Evolutionary conservation across 2,113 vertebrate genomes (phyloP).

Genomic region (Anser brachyrhynchus): DNA sequence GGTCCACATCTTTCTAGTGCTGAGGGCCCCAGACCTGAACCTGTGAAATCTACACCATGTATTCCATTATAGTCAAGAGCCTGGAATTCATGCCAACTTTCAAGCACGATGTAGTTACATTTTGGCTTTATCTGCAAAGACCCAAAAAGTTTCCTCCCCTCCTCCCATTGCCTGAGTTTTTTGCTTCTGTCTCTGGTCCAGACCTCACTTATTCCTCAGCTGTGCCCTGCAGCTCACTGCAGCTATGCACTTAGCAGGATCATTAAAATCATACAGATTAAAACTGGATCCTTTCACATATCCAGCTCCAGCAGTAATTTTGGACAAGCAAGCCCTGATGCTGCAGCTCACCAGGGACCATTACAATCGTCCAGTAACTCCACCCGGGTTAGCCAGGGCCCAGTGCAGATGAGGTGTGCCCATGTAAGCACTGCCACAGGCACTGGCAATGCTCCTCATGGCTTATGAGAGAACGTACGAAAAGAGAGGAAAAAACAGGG

Average conservation of each 20-base stretch:
- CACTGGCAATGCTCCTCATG: neutral
- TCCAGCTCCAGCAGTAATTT: neutral
- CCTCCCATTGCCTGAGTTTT: neutral
- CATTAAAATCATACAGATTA: neutral
- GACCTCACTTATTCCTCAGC: neutral
- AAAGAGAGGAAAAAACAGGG: neutral
- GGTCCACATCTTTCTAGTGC: too few relatives aligned
- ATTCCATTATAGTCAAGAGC: neutral
- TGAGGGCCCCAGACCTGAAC: too few relatives aligned
- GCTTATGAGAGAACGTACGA: neutral
- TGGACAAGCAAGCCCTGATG: neutral
- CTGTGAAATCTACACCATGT: neutral
- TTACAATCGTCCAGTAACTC: neutral
- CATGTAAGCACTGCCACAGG: fast-evolving
- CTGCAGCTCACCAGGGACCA: neutral
- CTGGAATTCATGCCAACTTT: neutral
- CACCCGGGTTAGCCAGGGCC: neutral
- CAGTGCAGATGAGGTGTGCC: fast-evolving
- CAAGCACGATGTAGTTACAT: neutral
- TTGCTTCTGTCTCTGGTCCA: neutral
- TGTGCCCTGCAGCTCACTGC: neutral
- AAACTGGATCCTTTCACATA: neutral
- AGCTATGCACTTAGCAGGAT: neutral
- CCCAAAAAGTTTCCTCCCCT: neutral
- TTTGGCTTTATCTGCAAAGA: neutral